Evolutionary conservation across 2,888 invertebrate species (phyloP).

Genomic region (Folsomia manolachei): DNA sequence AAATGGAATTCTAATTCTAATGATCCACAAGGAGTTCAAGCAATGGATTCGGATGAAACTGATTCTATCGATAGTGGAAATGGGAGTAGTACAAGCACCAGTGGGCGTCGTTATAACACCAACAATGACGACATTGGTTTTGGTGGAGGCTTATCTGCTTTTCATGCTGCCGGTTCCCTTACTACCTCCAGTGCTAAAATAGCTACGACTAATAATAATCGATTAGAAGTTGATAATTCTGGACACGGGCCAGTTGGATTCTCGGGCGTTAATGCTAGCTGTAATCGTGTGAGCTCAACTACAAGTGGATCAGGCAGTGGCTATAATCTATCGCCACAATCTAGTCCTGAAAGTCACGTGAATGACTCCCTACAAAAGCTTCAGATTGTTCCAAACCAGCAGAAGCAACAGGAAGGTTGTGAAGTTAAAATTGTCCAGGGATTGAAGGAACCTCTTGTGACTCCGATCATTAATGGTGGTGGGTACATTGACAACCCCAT

Average conservation of each 20-base stretch:
- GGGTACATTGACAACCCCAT: neutral
- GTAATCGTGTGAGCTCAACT: conserved; percentile 42
- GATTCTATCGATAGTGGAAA: conserved; percentile 47
- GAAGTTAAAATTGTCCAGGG: neutral
- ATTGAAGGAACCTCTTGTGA: no score
- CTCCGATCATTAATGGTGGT: no score
- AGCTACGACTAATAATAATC: conserved; percentile 7
- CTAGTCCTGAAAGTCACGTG: conserved; percentile 52
- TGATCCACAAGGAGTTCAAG: conserved; percentile 32
- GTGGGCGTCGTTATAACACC: conserved; percentile 22
- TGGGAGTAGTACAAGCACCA: conserved; percentile 44
- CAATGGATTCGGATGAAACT: conserved; percentile 45
- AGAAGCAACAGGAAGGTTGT: conserved; percentile 55
- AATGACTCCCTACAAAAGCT: conserved; percentile 28
- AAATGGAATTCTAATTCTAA: conserved; percentile 25
- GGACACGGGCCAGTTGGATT: neutral
- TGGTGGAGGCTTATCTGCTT: neutral
- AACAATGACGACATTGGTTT: neutral
- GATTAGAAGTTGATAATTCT: conserved; percentile 9
- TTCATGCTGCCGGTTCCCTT: neutral
- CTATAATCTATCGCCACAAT: conserved; percentile 46
- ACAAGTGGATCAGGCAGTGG: conserved; percentile 36
- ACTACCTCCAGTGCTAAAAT: neutral
- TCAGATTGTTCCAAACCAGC: conserved; percentile 55
- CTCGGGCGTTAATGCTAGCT: conserved; percentile 26